Percentiles rank a stretch among this genome's conserved stretches.
Conservation (phyloP, 2,797 vertebrate genomes). For the Chloroceryle inda region DNA sequence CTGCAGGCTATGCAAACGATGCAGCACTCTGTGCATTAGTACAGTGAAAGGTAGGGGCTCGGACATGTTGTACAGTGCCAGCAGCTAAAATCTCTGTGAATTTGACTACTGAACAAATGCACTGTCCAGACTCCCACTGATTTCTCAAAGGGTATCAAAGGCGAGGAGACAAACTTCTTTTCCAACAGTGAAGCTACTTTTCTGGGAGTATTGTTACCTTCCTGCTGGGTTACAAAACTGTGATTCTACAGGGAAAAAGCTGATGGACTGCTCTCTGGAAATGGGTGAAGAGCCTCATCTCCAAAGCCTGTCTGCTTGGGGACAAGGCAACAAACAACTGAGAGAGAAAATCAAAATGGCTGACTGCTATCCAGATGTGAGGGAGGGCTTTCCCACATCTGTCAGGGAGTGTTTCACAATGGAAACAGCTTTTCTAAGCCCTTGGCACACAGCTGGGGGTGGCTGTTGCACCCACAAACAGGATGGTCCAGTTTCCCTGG, state of each 20-base stretch:
- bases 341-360: background rate
- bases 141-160: background rate
- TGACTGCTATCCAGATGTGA: constrained; percentile 38
- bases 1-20: background rate
- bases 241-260: background rate
- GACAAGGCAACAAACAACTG: background rate
- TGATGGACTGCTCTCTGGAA: background rate
- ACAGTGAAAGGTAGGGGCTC: background rate
- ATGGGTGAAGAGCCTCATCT: background rate
- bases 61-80: accelerated
- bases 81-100: background rate
- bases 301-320: background rate
- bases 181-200: background rate
- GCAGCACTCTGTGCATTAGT: background rate
- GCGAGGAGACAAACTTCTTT: background rate
- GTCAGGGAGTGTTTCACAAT: constrained; percentile 25
- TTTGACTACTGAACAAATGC: background rate
- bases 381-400: constrained; percentile 36
- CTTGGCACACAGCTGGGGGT: background rate
- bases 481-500: constrained; percentile 58
- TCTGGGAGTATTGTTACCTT: background rate
- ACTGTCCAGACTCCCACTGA: background rate
- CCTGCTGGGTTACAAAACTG: background rate
- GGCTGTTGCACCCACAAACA: constrained; percentile 44
- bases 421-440: constrained; percentile 30